Base-by-base conservation (phyloP, 2,888 invertebrate species). In the Polyommatus icarus region DNA sequence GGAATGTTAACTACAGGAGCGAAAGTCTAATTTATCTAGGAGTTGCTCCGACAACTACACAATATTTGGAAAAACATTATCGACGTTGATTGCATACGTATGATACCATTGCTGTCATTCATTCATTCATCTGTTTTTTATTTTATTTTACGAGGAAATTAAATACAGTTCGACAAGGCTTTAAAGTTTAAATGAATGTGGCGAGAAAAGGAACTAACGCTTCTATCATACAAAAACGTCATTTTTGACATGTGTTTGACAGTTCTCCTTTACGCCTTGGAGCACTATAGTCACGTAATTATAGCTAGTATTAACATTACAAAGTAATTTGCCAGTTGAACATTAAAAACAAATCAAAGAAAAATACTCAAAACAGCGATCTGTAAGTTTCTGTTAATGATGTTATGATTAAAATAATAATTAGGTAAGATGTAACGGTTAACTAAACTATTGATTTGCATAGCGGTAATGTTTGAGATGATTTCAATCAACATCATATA, bases 1-100 rank as follows among this genome's bases (percentile, higher is more conserved):
- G 50, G 75, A 75, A 75, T 75, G 75, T 54, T 29, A 24, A 29
- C 15, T 75, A 75, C 24, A 24, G 75, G 6, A 54, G 46, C 24
- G 73, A 73, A 75, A 54, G 75, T 54, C 24, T 54, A 20, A 75
- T 75, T 75, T 18, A 18, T 15, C 75, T 50, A 7, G 18, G 50
- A 29, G 50, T 29, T 29, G 29, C 29, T 32, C 0, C 29, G 29
- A 32, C 29, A 67, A 67, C 29, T 32, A 15, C 29, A 29, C 29
- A 67, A 67, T 67, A 67, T 67, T 67, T 67, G 12, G 29, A 24
- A 61, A 61, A 20, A 32, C 15, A 29, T 67, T 29, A 15, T 4
- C 3, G 15, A 61, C 20, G 10, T 61, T 61, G 24, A 61, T 61
- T 24, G 24, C 59, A 61, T 24, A 61, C 4, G 10, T 59, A 59